These are phyloP conservation scores for Erpobdella octoculata DNA, from an alignment of 2,888 invertebrate species.

Conservation along the genomic window DNA sequence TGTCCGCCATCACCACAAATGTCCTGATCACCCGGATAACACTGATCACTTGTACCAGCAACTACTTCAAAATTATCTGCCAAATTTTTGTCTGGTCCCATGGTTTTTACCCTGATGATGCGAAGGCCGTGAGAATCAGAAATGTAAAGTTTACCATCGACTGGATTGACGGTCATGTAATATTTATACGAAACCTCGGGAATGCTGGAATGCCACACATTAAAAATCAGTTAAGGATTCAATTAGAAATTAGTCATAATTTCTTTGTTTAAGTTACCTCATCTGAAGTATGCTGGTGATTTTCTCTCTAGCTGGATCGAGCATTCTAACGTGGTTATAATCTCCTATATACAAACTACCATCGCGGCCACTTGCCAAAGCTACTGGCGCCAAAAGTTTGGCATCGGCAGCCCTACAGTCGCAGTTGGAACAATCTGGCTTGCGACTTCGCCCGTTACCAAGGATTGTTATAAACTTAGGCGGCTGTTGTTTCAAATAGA, in stretches of 20 bases:
- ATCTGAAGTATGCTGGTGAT: slow-evolving; percentile 60
- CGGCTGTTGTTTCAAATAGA: slow-evolving; percentile 82
- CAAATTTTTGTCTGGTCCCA: slow-evolving; percentile 50
- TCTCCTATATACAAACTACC: slow-evolving; percentile 94
- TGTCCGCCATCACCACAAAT: slow-evolving; percentile 91
- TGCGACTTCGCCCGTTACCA: slow-evolving; percentile 62
- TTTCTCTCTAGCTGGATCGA: slow-evolving; percentile 46
- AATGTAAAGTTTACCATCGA: slow-evolving; percentile 88
- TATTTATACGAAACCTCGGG: slow-evolving; percentile 94
- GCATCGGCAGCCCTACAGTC: slow-evolving; percentile 59
- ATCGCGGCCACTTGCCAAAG: slow-evolving; percentile 86
- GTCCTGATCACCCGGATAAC: slow-evolving; percentile 57
- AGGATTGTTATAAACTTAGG: slow-evolving; percentile 76
- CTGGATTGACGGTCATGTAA: slow-evolving; percentile 88
- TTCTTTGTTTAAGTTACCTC: slow-evolving; percentile 39
- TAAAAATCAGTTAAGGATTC: neutral
- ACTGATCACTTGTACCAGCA: slow-evolving; percentile 87
- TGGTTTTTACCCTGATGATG: slow-evolving; percentile 49
- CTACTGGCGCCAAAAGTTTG: slow-evolving; percentile 78
- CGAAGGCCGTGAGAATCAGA: slow-evolving; percentile 69
- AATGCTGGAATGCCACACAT: slow-evolving; percentile 59
- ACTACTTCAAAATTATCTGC: slow-evolving; percentile 71
- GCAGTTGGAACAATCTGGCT: slow-evolving; percentile 70
- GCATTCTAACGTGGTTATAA: slow-evolving; percentile 66
- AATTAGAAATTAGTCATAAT: neutral